Evolutionary conservation across 2,888 invertebrate species (phyloP).

Genomic region (Tipula unca): DNA sequence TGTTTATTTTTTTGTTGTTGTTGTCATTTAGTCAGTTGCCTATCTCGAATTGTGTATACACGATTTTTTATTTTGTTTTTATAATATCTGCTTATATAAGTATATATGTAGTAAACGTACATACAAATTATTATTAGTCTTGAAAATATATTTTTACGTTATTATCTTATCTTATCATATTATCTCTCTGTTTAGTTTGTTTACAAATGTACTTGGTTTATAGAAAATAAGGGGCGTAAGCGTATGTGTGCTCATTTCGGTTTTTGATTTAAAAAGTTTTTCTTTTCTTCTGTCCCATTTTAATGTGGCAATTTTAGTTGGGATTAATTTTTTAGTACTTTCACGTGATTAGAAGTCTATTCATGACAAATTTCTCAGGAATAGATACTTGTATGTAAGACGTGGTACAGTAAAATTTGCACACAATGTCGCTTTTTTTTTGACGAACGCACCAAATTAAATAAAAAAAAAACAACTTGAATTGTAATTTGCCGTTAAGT

Average conservation of each 20-base stretch:
- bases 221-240: neutral
- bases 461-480: no score
- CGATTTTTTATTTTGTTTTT: neutral
- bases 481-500: no score
- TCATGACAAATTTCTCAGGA: neutral
- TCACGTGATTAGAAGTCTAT: neutral
- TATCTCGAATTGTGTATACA: neutral
- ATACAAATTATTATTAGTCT: neutral
- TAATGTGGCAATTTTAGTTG: neutral
- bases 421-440: no score
- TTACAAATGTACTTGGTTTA: neutral
- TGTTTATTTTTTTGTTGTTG: neutral
- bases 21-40: neutral
- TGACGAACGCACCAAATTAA: no score
- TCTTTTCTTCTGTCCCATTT: neutral
- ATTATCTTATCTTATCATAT: conserved; percentile 1
- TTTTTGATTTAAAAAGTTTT: no score
- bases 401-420: no score
- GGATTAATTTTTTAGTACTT: neutral
- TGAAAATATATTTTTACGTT: neutral
- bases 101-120: no score
- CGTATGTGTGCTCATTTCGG: neutral
- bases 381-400: neutral
- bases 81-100: neutral
- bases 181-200: neutral